A percentile compares a stretch with the other conserved stretches of the same genome.
Evolutionary conservation across 2,797 vertebrate species (phyloP).

Genomic region (Neomorphus geoffroyi): DNA sequence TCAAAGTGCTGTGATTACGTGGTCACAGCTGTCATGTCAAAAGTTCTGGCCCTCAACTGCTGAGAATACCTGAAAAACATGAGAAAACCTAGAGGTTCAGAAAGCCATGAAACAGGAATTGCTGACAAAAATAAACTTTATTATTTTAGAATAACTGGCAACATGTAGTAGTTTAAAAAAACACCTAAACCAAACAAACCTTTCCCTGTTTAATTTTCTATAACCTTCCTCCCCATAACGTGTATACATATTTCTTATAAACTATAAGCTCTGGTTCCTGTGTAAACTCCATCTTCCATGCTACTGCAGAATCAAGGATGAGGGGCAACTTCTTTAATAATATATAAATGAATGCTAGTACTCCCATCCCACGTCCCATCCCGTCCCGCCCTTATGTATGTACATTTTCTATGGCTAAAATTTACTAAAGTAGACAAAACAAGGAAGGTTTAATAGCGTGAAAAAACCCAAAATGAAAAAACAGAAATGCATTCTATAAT

Average conservation of each 20-base stretch:
- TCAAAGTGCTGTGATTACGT: background rate
- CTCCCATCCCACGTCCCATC: too few species aligned
- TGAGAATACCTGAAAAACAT: background rate
- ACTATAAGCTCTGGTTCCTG: background rate
- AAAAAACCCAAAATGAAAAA: background rate
- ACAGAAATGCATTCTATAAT: constrained; percentile 4
- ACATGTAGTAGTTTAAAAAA: background rate
- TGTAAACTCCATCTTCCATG: background rate
- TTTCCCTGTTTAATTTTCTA: background rate
- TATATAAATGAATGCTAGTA: background rate
- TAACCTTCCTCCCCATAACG: background rate
- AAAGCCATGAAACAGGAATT: background rate
- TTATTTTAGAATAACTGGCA: background rate
- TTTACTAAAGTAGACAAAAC: background rate
- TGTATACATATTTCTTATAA: background rate
- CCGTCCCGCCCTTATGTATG: too few species aligned
- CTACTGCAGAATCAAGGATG: background rate
- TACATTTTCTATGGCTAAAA: background rate
- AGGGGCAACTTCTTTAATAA: background rate
- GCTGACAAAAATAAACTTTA: background rate
- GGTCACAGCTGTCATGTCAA: background rate
- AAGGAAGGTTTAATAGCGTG: background rate
- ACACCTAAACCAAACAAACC: background rate
- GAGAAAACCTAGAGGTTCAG: background rate
- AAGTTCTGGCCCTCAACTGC: background rate